Conservation (phyloP, 2,113 vertebrate genomes). For the Nibea coibor region DNA sequence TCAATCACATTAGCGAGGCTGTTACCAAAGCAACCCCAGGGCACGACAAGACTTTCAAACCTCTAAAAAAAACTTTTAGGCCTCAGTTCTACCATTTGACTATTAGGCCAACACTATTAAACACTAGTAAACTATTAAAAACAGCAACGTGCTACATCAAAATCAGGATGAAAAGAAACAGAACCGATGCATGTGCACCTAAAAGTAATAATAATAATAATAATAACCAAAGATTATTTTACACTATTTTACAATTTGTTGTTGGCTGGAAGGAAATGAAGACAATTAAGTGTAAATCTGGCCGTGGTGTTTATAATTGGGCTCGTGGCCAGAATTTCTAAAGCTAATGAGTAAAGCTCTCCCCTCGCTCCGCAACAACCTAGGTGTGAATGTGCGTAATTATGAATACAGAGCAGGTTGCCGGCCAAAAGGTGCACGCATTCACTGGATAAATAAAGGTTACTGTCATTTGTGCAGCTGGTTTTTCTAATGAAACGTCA, state of each 20-base stretch:
- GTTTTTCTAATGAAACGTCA: conserved; percentile 38
- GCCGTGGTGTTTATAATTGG: conserved; percentile 22
- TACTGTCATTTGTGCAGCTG: conserved; percentile 36
- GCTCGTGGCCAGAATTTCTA: conserved; percentile 26
- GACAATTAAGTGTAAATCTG: conserved; percentile 14
- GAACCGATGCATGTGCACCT: neutral
- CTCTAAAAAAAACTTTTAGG: neutral
- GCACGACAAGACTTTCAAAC: conserved; percentile 13
- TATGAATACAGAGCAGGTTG: conserved; percentile 46
- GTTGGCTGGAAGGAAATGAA: neutral
- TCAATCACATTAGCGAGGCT: conserved; percentile 35
- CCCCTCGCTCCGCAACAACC: conserved; percentile 5
- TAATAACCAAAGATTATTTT: neutral
- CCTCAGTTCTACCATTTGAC: conserved; percentile 6
- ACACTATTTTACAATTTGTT: neutral
- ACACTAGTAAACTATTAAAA: neutral
- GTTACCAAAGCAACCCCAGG: conserved; percentile 29
- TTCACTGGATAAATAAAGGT: conserved; percentile 32
- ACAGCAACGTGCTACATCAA: neutral
- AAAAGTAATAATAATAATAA: too few species aligned
- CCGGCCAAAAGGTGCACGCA: conserved; percentile 23
- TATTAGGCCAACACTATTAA: neutral
- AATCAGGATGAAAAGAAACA: neutral
- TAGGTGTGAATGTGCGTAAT: conserved; percentile 41
- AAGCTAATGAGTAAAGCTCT: conserved; percentile 39